These are phyloP conservation scores for Salarias fasciatus DNA, from an alignment of 2,797 vertebrate genomes.

Conservation along the genomic window DNA sequence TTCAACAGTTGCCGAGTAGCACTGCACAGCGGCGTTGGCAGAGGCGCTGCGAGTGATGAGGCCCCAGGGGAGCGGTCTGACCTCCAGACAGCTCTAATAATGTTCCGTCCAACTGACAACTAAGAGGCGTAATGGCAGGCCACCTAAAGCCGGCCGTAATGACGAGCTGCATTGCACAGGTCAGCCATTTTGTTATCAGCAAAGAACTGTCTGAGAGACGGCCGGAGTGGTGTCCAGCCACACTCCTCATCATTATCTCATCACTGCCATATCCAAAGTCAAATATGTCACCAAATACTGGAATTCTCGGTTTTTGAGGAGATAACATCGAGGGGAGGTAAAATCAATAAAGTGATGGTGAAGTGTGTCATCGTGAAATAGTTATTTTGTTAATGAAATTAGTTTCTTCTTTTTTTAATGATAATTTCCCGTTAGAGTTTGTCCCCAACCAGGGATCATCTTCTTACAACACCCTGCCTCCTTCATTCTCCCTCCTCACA, in stretches of 20 bases:
- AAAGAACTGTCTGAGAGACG: slow-evolving; percentile 49
- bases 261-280: slow-evolving; percentile 44
- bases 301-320: too few relatives aligned
- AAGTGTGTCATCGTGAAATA: too few relatives aligned
- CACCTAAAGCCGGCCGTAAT: slow-evolving; percentile 57
- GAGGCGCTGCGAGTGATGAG: slow-evolving; percentile 65
- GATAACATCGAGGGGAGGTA: too few relatives aligned
- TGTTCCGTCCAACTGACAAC: slow-evolving; percentile 56
- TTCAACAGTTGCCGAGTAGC: slow-evolving; percentile 59
- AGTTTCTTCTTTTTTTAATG: too few relatives aligned
- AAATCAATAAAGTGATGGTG: too few relatives aligned
- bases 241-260: slow-evolving; percentile 51
- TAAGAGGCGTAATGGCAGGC: slow-evolving; percentile 44
- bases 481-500: too few relatives aligned
- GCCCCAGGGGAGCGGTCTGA: slow-evolving; percentile 57
- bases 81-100: slow-evolving; percentile 76
- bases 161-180: slow-evolving; percentile 64
- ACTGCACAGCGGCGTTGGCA: slow-evolving; percentile 43
- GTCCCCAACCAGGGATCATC: too few relatives aligned
- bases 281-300: slow-evolving; percentile 29
- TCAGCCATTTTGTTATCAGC: slow-evolving; percentile 73
- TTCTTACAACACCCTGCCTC: too few relatives aligned
- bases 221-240: slow-evolving; percentile 27
- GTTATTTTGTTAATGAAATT: too few relatives aligned
- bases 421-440: too few relatives aligned